Conservation (phyloP, 2,888 invertebrate genomes). For the Calliscelio sp. region DNA sequence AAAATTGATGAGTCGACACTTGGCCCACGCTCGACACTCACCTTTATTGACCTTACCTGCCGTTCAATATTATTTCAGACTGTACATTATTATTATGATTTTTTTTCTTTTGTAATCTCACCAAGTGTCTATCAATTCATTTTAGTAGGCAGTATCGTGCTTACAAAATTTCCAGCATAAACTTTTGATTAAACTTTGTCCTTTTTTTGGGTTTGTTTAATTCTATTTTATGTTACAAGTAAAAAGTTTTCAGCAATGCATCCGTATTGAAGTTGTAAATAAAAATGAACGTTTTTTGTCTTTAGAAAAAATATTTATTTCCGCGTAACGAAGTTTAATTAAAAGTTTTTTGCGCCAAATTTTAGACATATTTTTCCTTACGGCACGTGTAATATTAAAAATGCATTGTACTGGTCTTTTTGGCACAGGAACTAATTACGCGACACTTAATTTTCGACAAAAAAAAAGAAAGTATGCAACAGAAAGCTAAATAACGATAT, state of each 20-base stretch:
- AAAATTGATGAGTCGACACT: slow-evolving; percentile 56
- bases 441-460: slow-evolving; percentile 18
- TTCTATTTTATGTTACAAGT: slow-evolving; percentile 43
- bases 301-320: slow-evolving; percentile 55
- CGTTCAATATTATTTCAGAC: slow-evolving; percentile 54
- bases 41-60: slow-evolving; percentile 62
- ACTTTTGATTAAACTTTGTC: slow-evolving; percentile 60
- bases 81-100: too few species aligned
- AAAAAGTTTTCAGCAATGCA: slow-evolving; percentile 43
- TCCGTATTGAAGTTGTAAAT: slow-evolving; percentile 47
- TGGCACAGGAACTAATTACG: slow-evolving; percentile 33
- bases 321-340: slow-evolving; percentile 51
- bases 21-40: slow-evolving; percentile 47
- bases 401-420: slow-evolving; percentile 29
- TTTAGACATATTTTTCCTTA: slow-evolving; percentile 50
- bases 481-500: neutral
- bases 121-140: slow-evolving; percentile 54
- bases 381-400: slow-evolving; percentile 33
- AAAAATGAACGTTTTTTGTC: slow-evolving; percentile 46
- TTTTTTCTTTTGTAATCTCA: slow-evolving; percentile 60
- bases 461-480: neutral
- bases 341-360: slow-evolving; percentile 51
- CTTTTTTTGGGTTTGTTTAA: slow-evolving; percentile 32
- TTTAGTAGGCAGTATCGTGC: slow-evolving; percentile 44
- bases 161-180: slow-evolving; percentile 43